Conservation (phyloP, 2,888 invertebrate species). For the Cheilosia vernalis region DNA sequence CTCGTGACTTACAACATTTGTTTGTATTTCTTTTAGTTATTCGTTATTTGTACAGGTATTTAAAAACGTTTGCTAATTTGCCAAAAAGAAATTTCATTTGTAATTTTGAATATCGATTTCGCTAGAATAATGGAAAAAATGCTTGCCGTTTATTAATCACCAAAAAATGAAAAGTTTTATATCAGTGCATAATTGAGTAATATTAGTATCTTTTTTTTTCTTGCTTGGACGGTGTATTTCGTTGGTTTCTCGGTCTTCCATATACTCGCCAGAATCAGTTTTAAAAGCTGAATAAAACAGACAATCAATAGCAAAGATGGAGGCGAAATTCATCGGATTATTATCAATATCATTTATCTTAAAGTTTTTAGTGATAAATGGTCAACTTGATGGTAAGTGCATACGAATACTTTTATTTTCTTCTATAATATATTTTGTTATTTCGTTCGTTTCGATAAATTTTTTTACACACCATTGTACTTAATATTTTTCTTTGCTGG, state of each 20-base stretch:
- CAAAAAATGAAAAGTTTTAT: constrained; percentile 26
- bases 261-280: constrained; percentile 55
- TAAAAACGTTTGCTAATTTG: constrained; percentile 32
- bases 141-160: constrained; percentile 43
- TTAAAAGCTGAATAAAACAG: constrained; percentile 54
- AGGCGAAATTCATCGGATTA: constrained; percentile 83
- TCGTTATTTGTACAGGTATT: constrained; percentile 33
- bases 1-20: constrained; percentile 48
- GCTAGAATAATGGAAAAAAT: constrained; percentile 41
- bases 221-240: constrained; percentile 48
- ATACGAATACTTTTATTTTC: constrained; percentile 71
- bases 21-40: constrained; percentile 12
- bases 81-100: constrained; percentile 19
- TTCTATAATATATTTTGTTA: constrained; percentile 51
- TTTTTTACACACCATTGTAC: constrained; percentile 35
- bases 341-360: constrained; percentile 83
- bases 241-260: constrained; percentile 54
- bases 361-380: constrained; percentile 83
- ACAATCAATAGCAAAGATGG: constrained; percentile 83
- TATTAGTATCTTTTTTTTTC: constrained; percentile 35
- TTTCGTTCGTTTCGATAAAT: constrained; percentile 3
- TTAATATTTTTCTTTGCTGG: background rate
- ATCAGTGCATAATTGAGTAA: constrained; percentile 49
- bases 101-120: constrained; percentile 58
- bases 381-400: constrained; percentile 82